A percentile compares a stretch with the other conserved stretches of the same genome.
Conservation (phyloP, 2,888 invertebrate genomes). For the Silvanus unidentatus region DNA sequence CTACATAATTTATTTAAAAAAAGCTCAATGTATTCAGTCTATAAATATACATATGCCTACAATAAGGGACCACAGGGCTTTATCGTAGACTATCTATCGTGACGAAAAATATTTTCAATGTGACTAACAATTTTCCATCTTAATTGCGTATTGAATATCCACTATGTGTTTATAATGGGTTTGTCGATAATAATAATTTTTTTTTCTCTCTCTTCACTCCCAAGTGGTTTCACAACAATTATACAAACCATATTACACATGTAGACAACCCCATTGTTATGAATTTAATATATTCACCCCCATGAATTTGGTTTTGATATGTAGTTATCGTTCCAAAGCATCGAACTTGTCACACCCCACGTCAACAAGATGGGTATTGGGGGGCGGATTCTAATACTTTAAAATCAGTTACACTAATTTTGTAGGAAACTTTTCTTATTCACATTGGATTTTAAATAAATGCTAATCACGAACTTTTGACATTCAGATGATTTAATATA, state of each 20-base stretch:
- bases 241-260: constrained; percentile 14
- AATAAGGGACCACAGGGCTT: too few species aligned
- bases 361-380: constrained; percentile 1
- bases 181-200: too few species aligned
- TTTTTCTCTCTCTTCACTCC: constrained; percentile 12
- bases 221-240: constrained; percentile 20
- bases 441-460: constrained; percentile 4
- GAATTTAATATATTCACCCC: constrained; percentile 17
- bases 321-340: constrained; percentile 5
- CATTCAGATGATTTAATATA: constrained; percentile 4
- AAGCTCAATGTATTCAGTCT: too few species aligned
- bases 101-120: too few species aligned
- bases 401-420: constrained; percentile 5
- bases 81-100: too few species aligned
- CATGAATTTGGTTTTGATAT: constrained; percentile 15
- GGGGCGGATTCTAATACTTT: not conserved
- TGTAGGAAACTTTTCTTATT: constrained; percentile 1
- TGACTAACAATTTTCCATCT: too few species aligned
- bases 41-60: too few species aligned
- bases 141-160: too few species aligned
- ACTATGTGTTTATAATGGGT: too few species aligned
- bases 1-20: too few species aligned
- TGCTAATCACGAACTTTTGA: constrained; percentile 5
- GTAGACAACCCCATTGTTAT: constrained; percentile 13
- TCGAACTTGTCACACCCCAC: not conserved